Evolutionary conservation across 2,797 vertebrate genomes (phyloP), one percentile per base, ranked within the genome.

Genomic region (Salarias fasciatus): DNA sequence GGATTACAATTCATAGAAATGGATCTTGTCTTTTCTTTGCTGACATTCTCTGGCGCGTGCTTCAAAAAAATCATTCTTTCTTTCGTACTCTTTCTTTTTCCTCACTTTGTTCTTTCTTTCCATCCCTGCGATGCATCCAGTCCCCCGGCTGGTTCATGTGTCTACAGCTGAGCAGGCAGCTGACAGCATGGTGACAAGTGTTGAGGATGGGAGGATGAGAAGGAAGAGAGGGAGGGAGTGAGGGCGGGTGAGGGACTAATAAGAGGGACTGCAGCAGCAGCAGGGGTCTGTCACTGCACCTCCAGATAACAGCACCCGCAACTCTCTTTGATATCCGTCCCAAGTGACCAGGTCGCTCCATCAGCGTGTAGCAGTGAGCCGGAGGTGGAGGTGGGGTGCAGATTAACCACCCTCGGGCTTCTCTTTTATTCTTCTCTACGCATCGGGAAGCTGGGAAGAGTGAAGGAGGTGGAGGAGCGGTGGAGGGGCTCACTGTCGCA

Each of bases 101-200:
- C 46, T 24, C 63, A 47, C 7, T 14, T 35, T 6, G 6, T 51
- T 43, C 33, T 31, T 62, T 38, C 53, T 15, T 24, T 64, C 61
- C 33, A 11, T 75, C 69, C 35, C 43, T 72, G 50, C 58, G 57
- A 51, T 71, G 59, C 68, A 51, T 53, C 53, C 51, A 2, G 53
- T 73, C 77, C 78, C 78, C 50, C 48, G 83, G 65, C 71, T 72
- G 50, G 52, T 70, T 52, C 44, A 5, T 30, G 43, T 29, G 52
- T 83, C 81, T 62, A 74, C 84, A 87, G 79, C 11, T 64, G 79
- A 84, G 83, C 80, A 48, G 72, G 69, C 82, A 77, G 75, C 77
- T 85, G 86, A 85, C 83, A 81, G 85, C 72, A 13, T 4, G 1
- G 60, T 75, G 85, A 85, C 81, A 83, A 76, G 77, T 71, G 79